These are phyloP conservation scores for Hippocampus mohnikei DNA, from an alignment of 2,113 vertebrate species.

Conservation along the genomic window DNA sequence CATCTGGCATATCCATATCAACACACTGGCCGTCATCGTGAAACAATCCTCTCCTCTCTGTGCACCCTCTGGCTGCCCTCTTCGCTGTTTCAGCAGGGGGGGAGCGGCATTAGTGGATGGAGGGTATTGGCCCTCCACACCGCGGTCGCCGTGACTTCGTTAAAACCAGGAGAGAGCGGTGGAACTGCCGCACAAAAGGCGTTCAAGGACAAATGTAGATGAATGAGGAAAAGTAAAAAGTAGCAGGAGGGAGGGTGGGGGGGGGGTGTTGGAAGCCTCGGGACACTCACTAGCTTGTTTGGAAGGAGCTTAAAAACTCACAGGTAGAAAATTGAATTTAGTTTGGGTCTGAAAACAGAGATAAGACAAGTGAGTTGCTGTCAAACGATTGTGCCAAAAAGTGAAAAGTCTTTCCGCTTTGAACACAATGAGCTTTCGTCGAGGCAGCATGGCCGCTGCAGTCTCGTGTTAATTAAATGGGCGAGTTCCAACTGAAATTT, in stretches of 20 bases:
- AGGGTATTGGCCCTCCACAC: background rate
- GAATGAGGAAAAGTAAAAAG: constrained; percentile 1
- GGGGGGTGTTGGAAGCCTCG: background rate
- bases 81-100: background rate
- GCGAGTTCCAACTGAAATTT: background rate
- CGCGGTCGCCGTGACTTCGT: background rate
- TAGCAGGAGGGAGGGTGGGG: background rate
- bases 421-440: background rate
- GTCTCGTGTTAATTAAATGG: constrained; percentile 3
- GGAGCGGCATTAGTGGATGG: background rate
- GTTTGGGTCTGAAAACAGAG: background rate
- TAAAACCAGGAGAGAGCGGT: background rate
- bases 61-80: constrained; percentile 14
- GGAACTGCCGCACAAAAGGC: background rate
- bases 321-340: constrained; percentile 6
- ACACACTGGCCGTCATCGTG: constrained; percentile 5
- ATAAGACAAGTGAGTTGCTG: constrained; percentile 1
- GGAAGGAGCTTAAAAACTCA: constrained; percentile 4
- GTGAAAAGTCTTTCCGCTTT: constrained; percentile 5
- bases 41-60: constrained; percentile 8
- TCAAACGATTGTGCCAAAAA: constrained; percentile 5
- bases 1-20: constrained; percentile 6
- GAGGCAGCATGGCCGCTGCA: background rate
- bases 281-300: constrained; percentile 4
- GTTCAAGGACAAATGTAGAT: constrained; percentile 9